Evolutionary conservation across 2,797 vertebrate genomes (phyloP).

Genomic region (Labeo calbasu): DNA sequence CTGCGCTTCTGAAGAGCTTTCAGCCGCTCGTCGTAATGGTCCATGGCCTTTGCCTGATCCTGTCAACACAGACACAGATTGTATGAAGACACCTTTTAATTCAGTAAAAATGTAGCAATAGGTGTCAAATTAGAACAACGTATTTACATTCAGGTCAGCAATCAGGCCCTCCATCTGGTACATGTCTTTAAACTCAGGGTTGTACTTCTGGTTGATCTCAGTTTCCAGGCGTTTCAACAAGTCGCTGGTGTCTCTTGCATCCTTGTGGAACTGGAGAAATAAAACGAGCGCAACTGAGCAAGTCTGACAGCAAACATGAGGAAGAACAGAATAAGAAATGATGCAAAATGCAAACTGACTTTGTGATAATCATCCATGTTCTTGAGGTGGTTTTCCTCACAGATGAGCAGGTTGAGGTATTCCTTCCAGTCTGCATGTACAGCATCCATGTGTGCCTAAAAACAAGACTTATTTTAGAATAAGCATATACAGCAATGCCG

Average conservation of each 20-base stretch:
- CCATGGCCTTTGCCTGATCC: conserved; percentile 93
- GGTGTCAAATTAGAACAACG: background rate
- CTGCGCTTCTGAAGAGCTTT: conserved; percentile 85
- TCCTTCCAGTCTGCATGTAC: conserved; percentile 98
- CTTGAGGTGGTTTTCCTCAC: conserved; percentile 98
- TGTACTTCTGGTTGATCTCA: conserved; percentile 92
- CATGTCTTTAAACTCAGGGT: conserved; percentile 93
- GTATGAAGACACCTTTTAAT: conserved; percentile 1
- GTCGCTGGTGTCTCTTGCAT: conserved; percentile 89
- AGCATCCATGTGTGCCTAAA: conserved; percentile 92
- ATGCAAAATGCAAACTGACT: conserved; percentile 72
- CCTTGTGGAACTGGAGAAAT: conserved; percentile 85
- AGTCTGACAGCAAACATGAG: background rate
- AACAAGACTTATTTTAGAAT: background rate
- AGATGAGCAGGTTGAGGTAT: conserved; percentile 97
- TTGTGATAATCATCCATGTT: conserved; percentile 98
- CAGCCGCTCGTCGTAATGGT: conserved; percentile 86
- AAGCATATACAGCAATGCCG: background rate
- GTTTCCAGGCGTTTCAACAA: conserved; percentile 88
- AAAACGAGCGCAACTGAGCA: background rate
- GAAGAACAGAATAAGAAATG: background rate
- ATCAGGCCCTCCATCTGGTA: conserved; percentile 92
- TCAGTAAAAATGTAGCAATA: conserved; percentile 30
- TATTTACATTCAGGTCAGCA: conserved; percentile 88
- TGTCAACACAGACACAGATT: conserved; percentile 62